Evolutionary conservation across 1,140 invertebrate species (phyloP).

Genomic region (Stegodyphus mimosarum): DNA sequence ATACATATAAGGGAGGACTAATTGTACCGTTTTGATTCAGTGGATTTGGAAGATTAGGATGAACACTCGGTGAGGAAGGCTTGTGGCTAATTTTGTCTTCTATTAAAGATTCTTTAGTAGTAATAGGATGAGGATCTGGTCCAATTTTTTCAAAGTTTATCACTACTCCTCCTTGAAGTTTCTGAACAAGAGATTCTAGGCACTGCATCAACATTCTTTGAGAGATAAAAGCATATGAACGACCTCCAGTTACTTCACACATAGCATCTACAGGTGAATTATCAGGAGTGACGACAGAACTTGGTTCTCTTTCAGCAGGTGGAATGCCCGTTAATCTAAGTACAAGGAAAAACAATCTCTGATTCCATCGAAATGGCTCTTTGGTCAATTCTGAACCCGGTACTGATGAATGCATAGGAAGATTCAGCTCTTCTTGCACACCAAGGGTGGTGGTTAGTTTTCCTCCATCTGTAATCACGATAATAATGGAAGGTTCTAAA

Average conservation of each 20-base stretch:
- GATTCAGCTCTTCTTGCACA: slow-evolving; percentile 91
- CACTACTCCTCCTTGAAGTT: slow-evolving; percentile 97
- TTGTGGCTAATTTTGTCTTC: slow-evolving; percentile 23
- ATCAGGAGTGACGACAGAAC: slow-evolving; percentile 86
- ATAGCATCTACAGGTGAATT: slow-evolving; percentile 94
- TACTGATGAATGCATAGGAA: slow-evolving; percentile 92
- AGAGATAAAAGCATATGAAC: slow-evolving; percentile 94
- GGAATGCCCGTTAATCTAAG: slow-evolving; percentile 87
- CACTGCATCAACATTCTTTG: slow-evolving; percentile 95
- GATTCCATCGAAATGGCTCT: slow-evolving; percentile 99
- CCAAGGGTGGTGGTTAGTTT: slow-evolving; percentile 82
- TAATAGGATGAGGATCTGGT: slow-evolving; percentile 82
- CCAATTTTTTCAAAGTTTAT: slow-evolving; percentile 97
- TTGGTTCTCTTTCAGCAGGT: slow-evolving; percentile 73
- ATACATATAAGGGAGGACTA: slow-evolving; percentile 6
- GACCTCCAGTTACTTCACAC: slow-evolving; percentile 99
- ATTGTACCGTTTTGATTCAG: slow-evolving; percentile 22
- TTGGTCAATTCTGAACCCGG: slow-evolving; percentile 96
- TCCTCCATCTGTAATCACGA: slow-evolving; percentile 97
- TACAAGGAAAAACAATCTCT: slow-evolving; percentile 95
- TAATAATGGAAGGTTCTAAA: slow-evolving; percentile 97
- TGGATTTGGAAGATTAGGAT: background rate
- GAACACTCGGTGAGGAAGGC: slow-evolving; percentile 34
- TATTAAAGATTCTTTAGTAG: slow-evolving; percentile 64
- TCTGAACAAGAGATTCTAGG: slow-evolving; percentile 95